Evolutionary conservation across 2,113 vertebrate species (phyloP), one percentile per base, ranked within the genome.

Genomic region (Xyliphius kryptos): DNA sequence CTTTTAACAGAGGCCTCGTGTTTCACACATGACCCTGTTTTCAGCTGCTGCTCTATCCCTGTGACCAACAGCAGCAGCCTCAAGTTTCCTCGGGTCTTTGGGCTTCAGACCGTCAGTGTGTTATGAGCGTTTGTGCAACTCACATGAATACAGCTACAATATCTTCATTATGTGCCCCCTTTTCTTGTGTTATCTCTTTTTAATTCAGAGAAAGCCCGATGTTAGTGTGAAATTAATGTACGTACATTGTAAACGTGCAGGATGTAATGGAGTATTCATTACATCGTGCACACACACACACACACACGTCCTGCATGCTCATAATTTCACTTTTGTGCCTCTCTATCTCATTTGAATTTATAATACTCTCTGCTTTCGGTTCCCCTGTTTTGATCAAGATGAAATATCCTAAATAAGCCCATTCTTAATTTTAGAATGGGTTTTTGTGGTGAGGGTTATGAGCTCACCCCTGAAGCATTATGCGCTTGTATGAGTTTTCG

Each of bases 1-100:
- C 59, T 71, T 55, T 75, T 20, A 68, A 64, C 61, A 38, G 56
- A 68, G 66, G 69, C 61, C 79, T 76, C 74, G 74, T 74, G 73
- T 83, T 83, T 81, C 73, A 77, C 68, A 82, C 81, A 81, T 82
- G 80, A 83, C 81, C 79, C 75, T 73, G 65, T 77, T 78, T 78
- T 75, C 73, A 73, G 77, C 71, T 79, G 68, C 61, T 9, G 10
- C 50, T 46, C 44, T 19, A 11, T 26, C 47, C 38, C 26, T 38
- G 32, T 26, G 26, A 26, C 19, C 12, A 32, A 16, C 26, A 22
- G 1, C 14, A 37, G 57, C 74, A n/a, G n/a, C n/a, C 52, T 81
- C 79, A 56, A 59, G 66, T 85, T 80, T 72, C 81, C 44, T 50
- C 43, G 57, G 17, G 57, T 66, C 61, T 61, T 63, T 69, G 54